Evolutionary conservation across 2,113 vertebrate species (phyloP), one percentile per base, ranked within the genome.

Genomic region (Pica pica): DNA sequence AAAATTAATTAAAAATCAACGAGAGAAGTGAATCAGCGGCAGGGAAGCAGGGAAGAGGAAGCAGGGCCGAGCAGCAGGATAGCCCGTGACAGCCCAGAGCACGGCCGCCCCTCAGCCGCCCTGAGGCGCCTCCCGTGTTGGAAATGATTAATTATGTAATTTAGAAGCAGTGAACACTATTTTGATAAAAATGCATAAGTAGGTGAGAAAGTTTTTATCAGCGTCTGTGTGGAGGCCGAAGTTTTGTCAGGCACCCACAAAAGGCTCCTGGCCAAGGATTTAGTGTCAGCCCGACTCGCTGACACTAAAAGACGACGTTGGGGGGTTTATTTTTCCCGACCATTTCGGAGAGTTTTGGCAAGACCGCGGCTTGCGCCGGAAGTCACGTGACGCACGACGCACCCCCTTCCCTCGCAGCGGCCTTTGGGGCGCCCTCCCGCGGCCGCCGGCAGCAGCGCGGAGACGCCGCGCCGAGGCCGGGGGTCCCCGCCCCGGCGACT

Each of bases 361-460:
- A 3, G 2, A 7, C 3, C 7, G 39, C 57, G 11, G 22, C 49
- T 2, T 6, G 11, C 17, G 6, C 11, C 82, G 82, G 82, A 75
- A 84, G 41, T 64, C n/a, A 41, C 69, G 57, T 31, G 37, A 31
- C 1, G 2, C 18, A 2, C 6, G 7, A 17, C 16, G 13, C 12
- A n/a, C 7, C 17, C 2, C 5, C 17, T 22, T 28, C 11, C 19
- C 18, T 3, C 2, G 3, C 49, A 2, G 33, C 33, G 9, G 19
- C 37, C 52, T 16, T 4, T 6, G n/a, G 4, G 41, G 50, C 98
- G 98, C 98, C 98, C 97, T 98, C 98, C 70, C 95, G 98, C 92
- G 98, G 98, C 81, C 76, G 90, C 76, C 82, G 28, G 39, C 74
- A 71, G 97, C 93, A 95, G 73, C 74, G 73, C 89, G 27, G 81